Conservation (phyloP, 2,113 vertebrate genomes). For the Epinephelus moara region DNA sequence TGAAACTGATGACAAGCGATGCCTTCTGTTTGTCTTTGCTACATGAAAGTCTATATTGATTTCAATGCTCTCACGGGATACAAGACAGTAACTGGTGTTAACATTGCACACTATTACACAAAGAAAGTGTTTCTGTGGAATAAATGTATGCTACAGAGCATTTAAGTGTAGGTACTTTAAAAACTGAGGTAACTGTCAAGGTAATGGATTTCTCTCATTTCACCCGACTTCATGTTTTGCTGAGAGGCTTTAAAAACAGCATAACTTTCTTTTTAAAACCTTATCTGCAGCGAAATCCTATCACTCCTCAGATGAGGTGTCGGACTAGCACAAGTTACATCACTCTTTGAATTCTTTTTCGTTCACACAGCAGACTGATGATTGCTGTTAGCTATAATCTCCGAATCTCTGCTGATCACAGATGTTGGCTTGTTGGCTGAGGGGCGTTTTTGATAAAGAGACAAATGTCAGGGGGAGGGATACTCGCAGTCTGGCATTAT, state of each 20-base stretch:
- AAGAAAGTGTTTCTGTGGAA: conserved; percentile 33
- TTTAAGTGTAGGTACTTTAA: conserved; percentile 35
- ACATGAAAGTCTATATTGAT: conserved; percentile 66
- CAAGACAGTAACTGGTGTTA: conserved; percentile 27
- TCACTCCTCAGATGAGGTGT: conserved; percentile 37
- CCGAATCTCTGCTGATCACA: conserved; percentile 74
- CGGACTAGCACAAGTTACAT: conserved; percentile 41
- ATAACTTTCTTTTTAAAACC: conserved; percentile 29
- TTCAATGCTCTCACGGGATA: conserved; percentile 16
- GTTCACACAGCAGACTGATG: conserved; percentile 57
- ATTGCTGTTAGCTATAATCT: conserved; percentile 72
- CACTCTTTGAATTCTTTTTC: conserved; percentile 49
- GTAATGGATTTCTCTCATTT: conserved; percentile 54
- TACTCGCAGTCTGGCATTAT: conserved; percentile 64
- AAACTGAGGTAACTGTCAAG: conserved; percentile 39
- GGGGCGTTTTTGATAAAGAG: conserved; percentile 79
- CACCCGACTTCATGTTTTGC: conserved; percentile 38
- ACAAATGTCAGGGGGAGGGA: conserved; percentile 72
- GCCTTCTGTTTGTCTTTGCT: conserved; percentile 37
- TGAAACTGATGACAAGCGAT: conserved; percentile 51
- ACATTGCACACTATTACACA: conserved; percentile 28
- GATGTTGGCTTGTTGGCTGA: conserved; percentile 75
- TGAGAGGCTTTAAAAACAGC: conserved; percentile 44
- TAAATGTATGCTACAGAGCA: conserved; percentile 29
- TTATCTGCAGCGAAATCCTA: conserved; percentile 29